phyloP scores from a whole-genome alignment of 2,888 invertebrate species.

The Bedellia somnulentella region DNA sequence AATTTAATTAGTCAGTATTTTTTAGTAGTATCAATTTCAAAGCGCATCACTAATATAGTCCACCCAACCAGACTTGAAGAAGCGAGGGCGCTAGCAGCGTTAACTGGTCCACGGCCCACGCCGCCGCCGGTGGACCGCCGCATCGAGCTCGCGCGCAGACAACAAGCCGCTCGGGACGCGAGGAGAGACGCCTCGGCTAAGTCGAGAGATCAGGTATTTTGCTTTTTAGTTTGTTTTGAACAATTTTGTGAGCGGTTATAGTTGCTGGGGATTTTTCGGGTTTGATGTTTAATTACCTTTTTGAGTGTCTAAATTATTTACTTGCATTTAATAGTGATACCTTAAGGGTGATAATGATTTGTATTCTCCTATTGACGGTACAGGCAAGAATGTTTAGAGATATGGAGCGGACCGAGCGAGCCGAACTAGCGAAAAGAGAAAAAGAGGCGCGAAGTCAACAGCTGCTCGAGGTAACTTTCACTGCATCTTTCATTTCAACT shows the following conservation, averaged over 20 bases:
- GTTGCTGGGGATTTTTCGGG: no score
- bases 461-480: slow-evolving; percentile 78
- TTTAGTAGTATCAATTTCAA: no score
- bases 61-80: slow-evolving; percentile 62
- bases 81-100: slow-evolving; percentile 55
- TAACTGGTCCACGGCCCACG: slow-evolving; percentile 55
- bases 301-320: no score
- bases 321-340: no score
- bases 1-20: no score
- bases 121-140: slow-evolving; percentile 74
- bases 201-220: slow-evolving; percentile 54
- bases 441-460: slow-evolving; percentile 83
- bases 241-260: no score
- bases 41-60: neutral
- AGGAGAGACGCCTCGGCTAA: slow-evolving; percentile 65
- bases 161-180: slow-evolving; percentile 75
- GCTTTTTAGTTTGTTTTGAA: no score
- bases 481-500: no score
- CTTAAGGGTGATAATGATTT: no score
- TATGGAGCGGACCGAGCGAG: slow-evolving; percentile 77
- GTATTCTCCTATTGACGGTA: no score
- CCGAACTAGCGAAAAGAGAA: slow-evolving; percentile 80
- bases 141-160: slow-evolving; percentile 72
- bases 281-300: no score
- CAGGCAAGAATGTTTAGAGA: no score